Evolutionary conservation across 2,113 vertebrate species (phyloP), one percentile per base, ranked within the genome.

Genomic region (Calonectris borealis): DNA sequence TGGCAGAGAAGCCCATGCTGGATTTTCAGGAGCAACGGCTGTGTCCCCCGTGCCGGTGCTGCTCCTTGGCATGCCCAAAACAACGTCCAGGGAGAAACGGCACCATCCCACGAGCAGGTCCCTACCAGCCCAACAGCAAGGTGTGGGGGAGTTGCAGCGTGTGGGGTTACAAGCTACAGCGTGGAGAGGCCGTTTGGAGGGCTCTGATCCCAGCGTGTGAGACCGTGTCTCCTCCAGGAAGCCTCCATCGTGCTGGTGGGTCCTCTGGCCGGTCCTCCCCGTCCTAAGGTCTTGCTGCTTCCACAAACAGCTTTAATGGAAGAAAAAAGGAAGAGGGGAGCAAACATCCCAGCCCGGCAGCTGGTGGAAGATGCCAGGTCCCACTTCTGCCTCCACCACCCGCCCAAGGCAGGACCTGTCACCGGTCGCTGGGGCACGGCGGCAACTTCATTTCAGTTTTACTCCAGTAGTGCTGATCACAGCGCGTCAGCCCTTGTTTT

Each of bases 31-130:
- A 89, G 80, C 42, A 51, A 3, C 57, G 27, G 20, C 40, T 16
- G 14, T 3, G 0, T 60, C 25, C 4, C 8, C 24, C 0, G 0
- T 27, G 21, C 21, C 0, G 1, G 7, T 54, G 36, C 68, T 71
- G 62, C n/a, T 75, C 61, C 46, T 31, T 9, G 38, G 65, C 29
- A 4, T 7, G 22, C 27, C 66, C 38, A 24, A 54, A 49, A 17
- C 14, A n/a, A 9, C 3, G 42, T 42, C 29, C 7, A 38, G 46
- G 52, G 64, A 42, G 42, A 25, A 71, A 11, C 1, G 2, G 44
- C 62, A 55, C 62, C 0, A 0, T 52, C 22, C 32, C 69, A 8
- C 0, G 0, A 36, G 83, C 36, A 13, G 83, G 29, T 17, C 73
- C 57, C 32, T 10, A 11, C 7, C 31, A 69, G 68, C 73, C 44